Evolutionary conservation across 2,113 vertebrate genomes (phyloP).

Genomic region (Setophaga coronata): DNA sequence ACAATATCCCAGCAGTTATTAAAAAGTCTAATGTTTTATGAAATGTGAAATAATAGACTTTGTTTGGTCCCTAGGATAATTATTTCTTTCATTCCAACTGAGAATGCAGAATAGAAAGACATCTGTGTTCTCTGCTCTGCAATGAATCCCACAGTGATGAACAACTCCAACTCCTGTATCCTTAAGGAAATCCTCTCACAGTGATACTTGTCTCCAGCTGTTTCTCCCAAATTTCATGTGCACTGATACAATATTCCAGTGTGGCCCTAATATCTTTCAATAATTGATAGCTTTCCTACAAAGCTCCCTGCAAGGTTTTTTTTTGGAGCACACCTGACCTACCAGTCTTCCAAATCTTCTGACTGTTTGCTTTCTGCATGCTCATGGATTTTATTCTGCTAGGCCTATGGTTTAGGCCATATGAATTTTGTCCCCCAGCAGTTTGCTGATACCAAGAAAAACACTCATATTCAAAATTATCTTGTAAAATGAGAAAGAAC

Average conservation of each 20-base stretch:
- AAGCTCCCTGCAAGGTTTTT: neutral
- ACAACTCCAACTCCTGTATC: neutral
- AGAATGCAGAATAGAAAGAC: neutral
- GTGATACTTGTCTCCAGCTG: neutral
- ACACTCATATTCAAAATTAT: neutral
- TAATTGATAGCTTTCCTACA: neutral
- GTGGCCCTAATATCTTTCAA: neutral
- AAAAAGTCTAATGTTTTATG: neutral
- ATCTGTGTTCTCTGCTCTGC: neutral
- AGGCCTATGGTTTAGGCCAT: neutral
- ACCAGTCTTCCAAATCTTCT: neutral
- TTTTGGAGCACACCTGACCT: neutral
- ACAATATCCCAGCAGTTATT: neutral
- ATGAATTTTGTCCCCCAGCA: neutral
- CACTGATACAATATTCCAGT: neutral
- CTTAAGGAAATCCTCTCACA: neutral
- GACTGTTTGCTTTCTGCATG: neutral
- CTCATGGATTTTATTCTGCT: neutral
- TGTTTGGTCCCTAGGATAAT: neutral
- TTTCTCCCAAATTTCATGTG: neutral
- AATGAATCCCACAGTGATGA: neutral
- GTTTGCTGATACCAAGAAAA: neutral
- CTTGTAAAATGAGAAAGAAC: neutral
- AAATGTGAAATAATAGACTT: neutral
- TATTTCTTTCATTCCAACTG: neutral